phyloP scores from a whole-genome alignment of 2,888 invertebrate species.

The Volucella inanis region DNA sequence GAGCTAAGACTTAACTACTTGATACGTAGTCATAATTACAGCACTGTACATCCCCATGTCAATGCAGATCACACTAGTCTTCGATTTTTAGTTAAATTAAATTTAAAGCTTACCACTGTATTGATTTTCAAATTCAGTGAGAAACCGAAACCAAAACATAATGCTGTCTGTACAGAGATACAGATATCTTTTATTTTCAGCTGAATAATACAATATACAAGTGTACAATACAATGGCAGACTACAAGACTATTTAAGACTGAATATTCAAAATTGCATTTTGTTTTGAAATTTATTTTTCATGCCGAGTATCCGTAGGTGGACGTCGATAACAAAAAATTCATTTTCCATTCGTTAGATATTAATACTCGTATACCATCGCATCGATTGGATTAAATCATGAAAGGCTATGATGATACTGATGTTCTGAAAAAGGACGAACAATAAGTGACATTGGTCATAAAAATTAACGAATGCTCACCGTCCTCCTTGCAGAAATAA shows the following conservation, averaged over 20 bases:
- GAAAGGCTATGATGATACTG: not conserved
- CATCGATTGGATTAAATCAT: constrained; percentile 25
- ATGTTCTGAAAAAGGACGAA: not conserved
- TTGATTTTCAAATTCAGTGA: too few relatives aligned
- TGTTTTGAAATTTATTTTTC: not conserved
- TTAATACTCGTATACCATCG: not conserved
- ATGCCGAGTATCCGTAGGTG: too few relatives aligned
- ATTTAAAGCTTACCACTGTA: too few relatives aligned
- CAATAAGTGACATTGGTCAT: constrained; percentile 28
- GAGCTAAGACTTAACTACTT: too few relatives aligned
- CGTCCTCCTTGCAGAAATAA: not conserved
- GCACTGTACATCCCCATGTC: too few relatives aligned
- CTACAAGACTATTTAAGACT: constrained; percentile 4
- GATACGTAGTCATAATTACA: too few relatives aligned
- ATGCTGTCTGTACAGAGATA: too few relatives aligned
- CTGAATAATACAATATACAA: too few relatives aligned
- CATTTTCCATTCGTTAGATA: not conserved
- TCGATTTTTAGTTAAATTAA: too few relatives aligned
- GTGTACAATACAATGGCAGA: not conserved
- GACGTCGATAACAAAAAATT: not conserved
- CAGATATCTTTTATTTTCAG: too few relatives aligned
- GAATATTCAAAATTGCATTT: constrained; percentile 3
- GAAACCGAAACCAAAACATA: too few relatives aligned
- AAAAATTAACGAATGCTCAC: constrained; percentile 23
- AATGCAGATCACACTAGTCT: too few relatives aligned